These are phyloP conservation scores for Zaprionus ghesquierei DNA, from an alignment of 1,140 invertebrate genomes.

Conservation along the genomic window DNA sequence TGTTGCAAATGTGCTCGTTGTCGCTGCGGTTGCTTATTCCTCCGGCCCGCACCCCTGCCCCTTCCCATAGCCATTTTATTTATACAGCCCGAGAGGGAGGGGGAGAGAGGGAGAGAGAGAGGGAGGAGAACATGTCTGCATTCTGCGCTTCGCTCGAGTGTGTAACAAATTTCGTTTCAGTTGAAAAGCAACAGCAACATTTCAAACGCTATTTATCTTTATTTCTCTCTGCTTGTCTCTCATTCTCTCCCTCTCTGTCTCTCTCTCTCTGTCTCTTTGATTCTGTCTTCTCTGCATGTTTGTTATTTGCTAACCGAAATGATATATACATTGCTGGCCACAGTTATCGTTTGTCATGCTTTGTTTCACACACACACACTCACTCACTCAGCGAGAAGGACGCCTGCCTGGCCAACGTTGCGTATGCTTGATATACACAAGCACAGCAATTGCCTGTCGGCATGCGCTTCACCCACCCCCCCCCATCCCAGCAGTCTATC, in stretches of 20 bases:
- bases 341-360: slow-evolving; percentile 75
- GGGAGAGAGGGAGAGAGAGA: neutral
- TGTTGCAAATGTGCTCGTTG: slow-evolving; percentile 74
- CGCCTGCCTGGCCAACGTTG: slow-evolving; percentile 34
- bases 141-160: slow-evolving; percentile 43
- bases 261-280: neutral
- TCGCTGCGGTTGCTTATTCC: slow-evolving; percentile 50
- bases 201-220: slow-evolving; percentile 75
- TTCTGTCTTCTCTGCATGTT: slow-evolving; percentile 43
- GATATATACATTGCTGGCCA: slow-evolving; percentile 67
- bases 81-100: slow-evolving; percentile 38
- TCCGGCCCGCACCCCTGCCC: neutral
- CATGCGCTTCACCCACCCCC: neutral
- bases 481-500: slow-evolving; percentile 49
- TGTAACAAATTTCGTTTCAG: slow-evolving; percentile 61
- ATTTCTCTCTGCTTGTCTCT: slow-evolving; percentile 41
- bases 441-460: slow-evolving; percentile 19
- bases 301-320: slow-evolving; percentile 76
- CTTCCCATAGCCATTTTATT: slow-evolving; percentile 50
- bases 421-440: slow-evolving; percentile 66
- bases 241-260: neutral
- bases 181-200: slow-evolving; percentile 56
- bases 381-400: neutral
- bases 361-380: slow-evolving; percentile 48
- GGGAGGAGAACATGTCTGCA: slow-evolving; percentile 21